Evolutionary conservation across 1,140 invertebrate genomes (phyloP).

Genomic region (Anthonomus grandis): DNA sequence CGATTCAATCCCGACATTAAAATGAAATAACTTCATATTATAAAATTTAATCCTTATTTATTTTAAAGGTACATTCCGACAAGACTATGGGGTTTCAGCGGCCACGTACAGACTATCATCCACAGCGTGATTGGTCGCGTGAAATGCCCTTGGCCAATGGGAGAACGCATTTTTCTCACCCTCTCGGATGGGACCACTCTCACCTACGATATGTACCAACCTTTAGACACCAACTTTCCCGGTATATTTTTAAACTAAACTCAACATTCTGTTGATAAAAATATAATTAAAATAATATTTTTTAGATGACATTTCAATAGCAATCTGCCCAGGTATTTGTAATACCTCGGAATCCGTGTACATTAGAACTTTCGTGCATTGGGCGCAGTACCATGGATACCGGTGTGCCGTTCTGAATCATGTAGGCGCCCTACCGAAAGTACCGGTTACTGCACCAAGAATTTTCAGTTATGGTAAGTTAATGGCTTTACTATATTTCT

Average conservation of each 20-base stretch:
- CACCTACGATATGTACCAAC: conserved; percentile 89
- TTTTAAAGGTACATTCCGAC: conserved; percentile 81
- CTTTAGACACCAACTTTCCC: conserved; percentile 62
- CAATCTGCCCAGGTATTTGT: conserved; percentile 89
- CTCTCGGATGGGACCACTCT: conserved; percentile 81
- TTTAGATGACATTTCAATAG: conserved; percentile 82
- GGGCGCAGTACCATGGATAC: conserved; percentile 85
- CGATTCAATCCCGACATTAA: too few relatives aligned
- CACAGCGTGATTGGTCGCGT: conserved; percentile 87
- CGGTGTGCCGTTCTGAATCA: conserved; percentile 92
- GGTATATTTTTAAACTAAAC: too few relatives aligned
- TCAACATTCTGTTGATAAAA: too few relatives aligned
- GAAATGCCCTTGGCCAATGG: conserved; percentile 80
- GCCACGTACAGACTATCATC: conserved; percentile 87
- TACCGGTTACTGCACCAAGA: conserved; percentile 79
- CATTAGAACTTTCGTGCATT: conserved; percentile 87
- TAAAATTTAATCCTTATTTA: too few relatives aligned
- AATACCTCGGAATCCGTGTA: conserved; percentile 92
- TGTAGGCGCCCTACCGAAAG: conserved; percentile 80
- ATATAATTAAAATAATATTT: conserved; percentile 29
- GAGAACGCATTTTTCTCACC: conserved; percentile 69
- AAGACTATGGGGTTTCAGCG: conserved; percentile 90
- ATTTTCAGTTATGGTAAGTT: conserved; percentile 88
- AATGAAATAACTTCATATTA: too few relatives aligned
- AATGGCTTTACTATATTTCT: too few relatives aligned